Evolutionary conservation across 2,113 vertebrate genomes (phyloP).

Genomic region (Tonatia bakeri): DNA sequence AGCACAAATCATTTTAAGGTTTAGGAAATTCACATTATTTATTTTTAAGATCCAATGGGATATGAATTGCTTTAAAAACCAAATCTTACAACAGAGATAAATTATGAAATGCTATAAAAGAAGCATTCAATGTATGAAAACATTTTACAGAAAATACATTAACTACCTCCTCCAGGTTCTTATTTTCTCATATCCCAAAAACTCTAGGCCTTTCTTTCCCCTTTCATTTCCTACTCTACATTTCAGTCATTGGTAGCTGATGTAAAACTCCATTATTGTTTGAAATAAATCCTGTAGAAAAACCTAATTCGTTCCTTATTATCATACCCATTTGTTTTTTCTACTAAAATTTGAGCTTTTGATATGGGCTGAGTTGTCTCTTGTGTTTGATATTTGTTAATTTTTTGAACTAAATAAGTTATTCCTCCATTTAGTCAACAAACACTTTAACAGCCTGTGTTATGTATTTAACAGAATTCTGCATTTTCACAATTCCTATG

Average conservation of each 20-base stretch:
- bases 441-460: neutral
- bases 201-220: neutral
- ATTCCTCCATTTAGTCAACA: neutral
- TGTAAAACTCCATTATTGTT: neutral
- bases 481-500: neutral
- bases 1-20: neutral
- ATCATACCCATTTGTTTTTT: conserved; percentile 23
- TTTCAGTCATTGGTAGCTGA: neutral
- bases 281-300: neutral
- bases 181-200: neutral
- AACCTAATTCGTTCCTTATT: neutral
- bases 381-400: neutral
- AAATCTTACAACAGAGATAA: neutral
- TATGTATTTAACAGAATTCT: neutral
- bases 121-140: neutral
- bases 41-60: neutral
- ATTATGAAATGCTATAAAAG: neutral
- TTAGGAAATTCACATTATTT: neutral
- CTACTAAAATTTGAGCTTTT: neutral
- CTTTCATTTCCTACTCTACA: neutral
- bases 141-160: neutral
- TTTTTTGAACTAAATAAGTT: conserved; percentile 9
- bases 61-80: neutral
- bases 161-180: neutral
- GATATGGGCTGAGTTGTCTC: neutral